Evolutionary conservation across 2,113 vertebrate genomes (phyloP).

Genomic region (Haliaeetus leucogaster): DNA sequence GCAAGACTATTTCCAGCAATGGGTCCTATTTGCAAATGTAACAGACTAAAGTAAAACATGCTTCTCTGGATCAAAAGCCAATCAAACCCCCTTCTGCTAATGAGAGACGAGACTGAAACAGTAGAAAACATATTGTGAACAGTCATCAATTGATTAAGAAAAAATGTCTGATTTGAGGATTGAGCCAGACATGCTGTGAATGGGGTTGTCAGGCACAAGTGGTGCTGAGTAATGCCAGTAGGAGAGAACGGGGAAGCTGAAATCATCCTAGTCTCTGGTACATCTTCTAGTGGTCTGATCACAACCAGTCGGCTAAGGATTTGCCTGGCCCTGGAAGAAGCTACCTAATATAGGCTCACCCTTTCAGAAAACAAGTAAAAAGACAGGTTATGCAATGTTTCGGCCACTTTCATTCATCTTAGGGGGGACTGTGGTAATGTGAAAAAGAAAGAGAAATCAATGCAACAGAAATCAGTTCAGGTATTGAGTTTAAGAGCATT

Average conservation of each 20-base stretch:
- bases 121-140: conserved; percentile 4
- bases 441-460: not conserved
- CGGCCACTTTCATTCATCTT: not conserved
- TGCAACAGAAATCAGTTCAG: not conserved
- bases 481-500: not conserved
- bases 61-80: not conserved
- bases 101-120: not conserved
- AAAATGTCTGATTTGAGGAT: not conserved
- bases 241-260: not conserved
- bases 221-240: not conserved
- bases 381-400: not conserved
- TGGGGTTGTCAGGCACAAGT: not conserved
- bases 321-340: not conserved
- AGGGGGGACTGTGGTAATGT: not conserved
- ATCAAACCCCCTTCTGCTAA: not conserved
- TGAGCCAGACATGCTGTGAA: not conserved
- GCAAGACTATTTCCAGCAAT: not conserved
- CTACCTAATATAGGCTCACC: not conserved
- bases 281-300: not conserved
- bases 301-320: not conserved
- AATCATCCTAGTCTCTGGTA: not conserved
- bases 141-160: not conserved
- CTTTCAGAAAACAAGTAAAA: not conserved
- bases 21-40: not conserved
- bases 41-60: not conserved